Percentiles rank a stretch among this genome's conserved stretches.
These are phyloP conservation scores for Plebejus argus DNA, from an alignment of 2,888 invertebrate species.

Conservation along the genomic window DNA sequence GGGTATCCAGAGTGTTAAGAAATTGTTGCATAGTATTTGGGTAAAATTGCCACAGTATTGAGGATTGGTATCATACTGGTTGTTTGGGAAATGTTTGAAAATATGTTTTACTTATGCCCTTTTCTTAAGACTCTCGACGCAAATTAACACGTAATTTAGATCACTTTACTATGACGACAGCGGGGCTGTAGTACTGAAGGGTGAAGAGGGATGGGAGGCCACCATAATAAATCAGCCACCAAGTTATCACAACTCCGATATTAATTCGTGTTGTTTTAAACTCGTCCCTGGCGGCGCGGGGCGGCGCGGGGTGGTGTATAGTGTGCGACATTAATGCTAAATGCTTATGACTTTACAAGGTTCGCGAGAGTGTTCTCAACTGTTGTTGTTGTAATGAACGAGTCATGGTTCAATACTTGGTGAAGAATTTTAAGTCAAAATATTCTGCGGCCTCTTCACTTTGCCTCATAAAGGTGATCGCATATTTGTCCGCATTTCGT, in stretches of 20 bases:
- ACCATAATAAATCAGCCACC: constrained; percentile 14
- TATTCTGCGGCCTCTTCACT: no score
- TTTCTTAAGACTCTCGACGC: no score
- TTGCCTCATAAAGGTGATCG: no score
- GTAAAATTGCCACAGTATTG: no score
- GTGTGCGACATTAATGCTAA: constrained; percentile 1
- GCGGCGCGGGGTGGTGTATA: not conserved
- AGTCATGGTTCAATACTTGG: not conserved
- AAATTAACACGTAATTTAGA: no score
- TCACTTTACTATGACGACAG: not conserved
- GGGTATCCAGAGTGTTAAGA: no score
- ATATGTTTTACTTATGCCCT: no score
- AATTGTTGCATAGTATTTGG: no score
- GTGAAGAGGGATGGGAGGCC: not conserved
- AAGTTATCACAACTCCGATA: constrained; percentile 26
- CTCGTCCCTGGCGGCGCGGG: constrained; percentile 8
- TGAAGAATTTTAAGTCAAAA: no score
- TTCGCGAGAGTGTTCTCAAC: not conserved
- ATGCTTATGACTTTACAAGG: not conserved
- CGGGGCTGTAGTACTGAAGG: not conserved
- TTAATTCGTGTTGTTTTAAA: constrained; percentile 30
- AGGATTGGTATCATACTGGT: no score
- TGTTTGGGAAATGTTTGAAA: not conserved
- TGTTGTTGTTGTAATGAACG: not conserved
- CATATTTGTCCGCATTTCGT: no score